Base-by-base conservation (phyloP, 2,797 vertebrate genomes). In the Lagodon rhomboides region DNA sequence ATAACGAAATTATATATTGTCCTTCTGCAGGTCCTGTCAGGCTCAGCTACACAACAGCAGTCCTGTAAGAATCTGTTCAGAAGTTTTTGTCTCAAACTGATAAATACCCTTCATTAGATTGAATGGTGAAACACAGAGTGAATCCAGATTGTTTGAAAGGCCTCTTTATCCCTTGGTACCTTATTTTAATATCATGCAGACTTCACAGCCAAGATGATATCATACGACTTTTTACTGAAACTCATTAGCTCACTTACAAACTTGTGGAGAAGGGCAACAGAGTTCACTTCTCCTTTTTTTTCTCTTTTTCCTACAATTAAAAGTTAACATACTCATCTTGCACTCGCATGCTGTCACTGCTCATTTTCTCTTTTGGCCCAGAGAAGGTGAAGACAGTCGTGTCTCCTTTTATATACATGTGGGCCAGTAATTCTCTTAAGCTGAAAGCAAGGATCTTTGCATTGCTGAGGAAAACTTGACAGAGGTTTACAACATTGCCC, bases 201-300 rank as follows among this genome's bases (percentile, higher is more conserved):
- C 18, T 18, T 68, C 12, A 30, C 23, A 44, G 20, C 25, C 49
- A 34, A 34, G 46, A 65, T 56, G 13, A 74, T 59, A 70, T 50
- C n/a, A 49, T 1, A 25, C 51, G 73, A 67, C 55, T 34, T 67
- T 67, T 67, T n/a, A 53, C 34, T 30, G n/a, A 49, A 77, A 56
- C 22, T 49, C 22, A 69, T 50, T 51, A 30, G 23, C 51, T 50
- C 22, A 43, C 16, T 60, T 6, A 55, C 49, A 47, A 17, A n/a
- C 30, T 8, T 58, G 27, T 22, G 51, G 38, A 46, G 18, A 44
- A 67, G 34, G 63, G 30, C 54, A 27, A 44, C 30, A 17, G 18
- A 44, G 7, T 34, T 65, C 27, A 44, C 34, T 8, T 15, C 7
- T 53, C 12, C 22, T 53, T 53, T 53, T 25, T 25, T 56, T 13